These are phyloP conservation scores for Eciton burchellii DNA, from an alignment of 1,140 invertebrate genomes.

Conservation along the genomic window DNA sequence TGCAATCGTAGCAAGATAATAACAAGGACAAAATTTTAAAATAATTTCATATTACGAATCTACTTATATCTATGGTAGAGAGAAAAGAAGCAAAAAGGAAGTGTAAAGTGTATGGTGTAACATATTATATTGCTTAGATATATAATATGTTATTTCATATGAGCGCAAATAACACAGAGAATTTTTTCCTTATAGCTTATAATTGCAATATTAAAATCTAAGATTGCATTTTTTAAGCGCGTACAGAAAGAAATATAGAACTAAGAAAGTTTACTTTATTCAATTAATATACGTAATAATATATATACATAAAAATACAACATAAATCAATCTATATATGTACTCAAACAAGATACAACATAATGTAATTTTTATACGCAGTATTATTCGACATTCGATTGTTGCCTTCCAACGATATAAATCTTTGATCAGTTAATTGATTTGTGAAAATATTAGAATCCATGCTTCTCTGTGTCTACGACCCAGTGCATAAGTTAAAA, in stretches of 20 bases:
- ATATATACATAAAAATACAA: constrained; percentile 20
- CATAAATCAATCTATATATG: constrained; percentile 8
- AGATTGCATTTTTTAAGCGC: not conserved
- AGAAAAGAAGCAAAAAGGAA: not conserved
- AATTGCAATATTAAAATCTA: not conserved
- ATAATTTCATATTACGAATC: not conserved
- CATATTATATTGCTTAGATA: not conserved
- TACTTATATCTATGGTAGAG: not conserved
- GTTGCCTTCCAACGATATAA: constrained; percentile 32
- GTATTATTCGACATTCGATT: constrained; percentile 39
- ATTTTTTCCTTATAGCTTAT: not conserved
- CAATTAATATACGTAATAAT: constrained; percentile 3
- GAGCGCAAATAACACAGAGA: not conserved
- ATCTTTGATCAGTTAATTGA: constrained; percentile 2
- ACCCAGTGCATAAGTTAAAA: not conserved
- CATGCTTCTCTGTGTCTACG: not conserved
- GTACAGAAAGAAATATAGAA: not conserved
- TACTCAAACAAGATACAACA: constrained; percentile 11
- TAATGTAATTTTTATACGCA: constrained; percentile 43
- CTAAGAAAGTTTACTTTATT: not conserved
- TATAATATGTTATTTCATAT: constrained; percentile 10
- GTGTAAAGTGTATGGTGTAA: not conserved
- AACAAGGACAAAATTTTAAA: too few relatives aligned
- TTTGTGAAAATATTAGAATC: constrained; percentile 15
- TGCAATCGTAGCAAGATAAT: not conserved